A percentile compares a stretch with the other conserved stretches of the same genome.
phyloP scores from a whole-genome alignment of 2,113 vertebrate genomes.

The Calidris pygmaea region DNA sequence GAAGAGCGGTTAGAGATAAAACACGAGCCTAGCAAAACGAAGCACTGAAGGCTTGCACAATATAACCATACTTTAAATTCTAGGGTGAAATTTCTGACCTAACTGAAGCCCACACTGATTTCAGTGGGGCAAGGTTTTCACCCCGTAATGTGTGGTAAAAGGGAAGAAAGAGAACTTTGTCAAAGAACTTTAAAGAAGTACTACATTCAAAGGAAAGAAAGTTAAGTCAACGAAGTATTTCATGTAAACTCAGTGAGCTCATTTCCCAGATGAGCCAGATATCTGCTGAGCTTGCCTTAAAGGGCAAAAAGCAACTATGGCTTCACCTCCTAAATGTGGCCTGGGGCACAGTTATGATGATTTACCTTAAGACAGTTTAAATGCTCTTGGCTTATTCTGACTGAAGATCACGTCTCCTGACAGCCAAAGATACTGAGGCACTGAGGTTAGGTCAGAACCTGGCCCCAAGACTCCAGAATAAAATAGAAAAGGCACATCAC shows the following conservation, averaged over 20 bases:
- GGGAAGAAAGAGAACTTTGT: background rate
- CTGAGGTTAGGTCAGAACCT: background rate
- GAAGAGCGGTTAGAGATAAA: background rate
- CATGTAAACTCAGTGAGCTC: conserved; percentile 31
- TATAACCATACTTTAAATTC: background rate
- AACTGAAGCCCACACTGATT: background rate
- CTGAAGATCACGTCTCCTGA: background rate
- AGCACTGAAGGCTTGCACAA: background rate
- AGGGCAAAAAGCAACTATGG: conserved; percentile 32
- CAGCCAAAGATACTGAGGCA: background rate
- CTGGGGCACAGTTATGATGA: conserved; percentile 38
- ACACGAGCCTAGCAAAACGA: background rate
- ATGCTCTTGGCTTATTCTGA: background rate
- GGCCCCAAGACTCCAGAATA: background rate
- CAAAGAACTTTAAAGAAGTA: background rate
- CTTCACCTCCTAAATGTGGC: conserved; percentile 38
- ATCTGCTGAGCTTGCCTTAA: conserved; percentile 40
- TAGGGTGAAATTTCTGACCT: background rate
- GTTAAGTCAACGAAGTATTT: conserved; percentile 26
- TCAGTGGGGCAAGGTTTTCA: background rate
- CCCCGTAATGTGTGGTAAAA: background rate
- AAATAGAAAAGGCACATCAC: background rate
- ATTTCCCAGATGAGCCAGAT: conserved; percentile 37
- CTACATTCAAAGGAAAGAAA: background rate
- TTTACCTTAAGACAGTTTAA: conserved; percentile 45